phyloP scores from a whole-genome alignment of 1,140 invertebrate species.

The Onthophagus taurus region DNA sequence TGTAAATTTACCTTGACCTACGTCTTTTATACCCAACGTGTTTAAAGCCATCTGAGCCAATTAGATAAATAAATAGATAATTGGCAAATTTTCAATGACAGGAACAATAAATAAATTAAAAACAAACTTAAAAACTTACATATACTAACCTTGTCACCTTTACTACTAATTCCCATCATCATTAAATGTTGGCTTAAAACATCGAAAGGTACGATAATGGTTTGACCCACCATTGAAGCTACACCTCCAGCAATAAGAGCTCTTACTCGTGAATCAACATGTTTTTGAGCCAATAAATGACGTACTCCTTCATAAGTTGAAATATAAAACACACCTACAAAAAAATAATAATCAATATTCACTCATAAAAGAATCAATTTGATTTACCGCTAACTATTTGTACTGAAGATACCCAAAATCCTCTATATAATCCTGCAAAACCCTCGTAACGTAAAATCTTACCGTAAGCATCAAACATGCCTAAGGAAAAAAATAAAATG shows the following conservation, averaged over 20 bases:
- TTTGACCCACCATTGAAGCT: constrained; percentile 89
- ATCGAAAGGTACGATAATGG: constrained; percentile 93
- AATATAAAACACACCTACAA: constrained; percentile 85
- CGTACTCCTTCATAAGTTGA: constrained; percentile 90
- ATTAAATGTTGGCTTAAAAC: constrained; percentile 94
- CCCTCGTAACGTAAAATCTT: constrained; percentile 90
- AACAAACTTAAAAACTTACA: too few species aligned
- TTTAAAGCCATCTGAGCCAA: constrained; percentile 27
- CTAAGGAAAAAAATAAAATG: constrained; percentile 35
- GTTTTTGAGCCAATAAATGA: constrained; percentile 61
- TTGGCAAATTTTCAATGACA: too few species aligned
- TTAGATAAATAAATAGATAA: too few species aligned
- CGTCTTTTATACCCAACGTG: constrained; percentile 22
- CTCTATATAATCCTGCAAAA: constrained; percentile 76
- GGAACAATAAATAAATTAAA: too few species aligned
- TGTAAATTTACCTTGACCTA: constrained; percentile 47
- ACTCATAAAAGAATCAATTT: neutral
- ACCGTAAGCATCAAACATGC: constrained; percentile 81
- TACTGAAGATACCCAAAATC: constrained; percentile 88
- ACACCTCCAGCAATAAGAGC: constrained; percentile 73
- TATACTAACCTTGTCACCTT: constrained; percentile 21
- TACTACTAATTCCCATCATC: constrained; percentile 61
- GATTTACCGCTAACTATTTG: constrained; percentile 48
- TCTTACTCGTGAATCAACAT: constrained; percentile 53
- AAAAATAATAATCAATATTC: too few species aligned